phyloP scores from a whole-genome alignment of 2,113 vertebrate species.

The Lates calcarifer region DNA sequence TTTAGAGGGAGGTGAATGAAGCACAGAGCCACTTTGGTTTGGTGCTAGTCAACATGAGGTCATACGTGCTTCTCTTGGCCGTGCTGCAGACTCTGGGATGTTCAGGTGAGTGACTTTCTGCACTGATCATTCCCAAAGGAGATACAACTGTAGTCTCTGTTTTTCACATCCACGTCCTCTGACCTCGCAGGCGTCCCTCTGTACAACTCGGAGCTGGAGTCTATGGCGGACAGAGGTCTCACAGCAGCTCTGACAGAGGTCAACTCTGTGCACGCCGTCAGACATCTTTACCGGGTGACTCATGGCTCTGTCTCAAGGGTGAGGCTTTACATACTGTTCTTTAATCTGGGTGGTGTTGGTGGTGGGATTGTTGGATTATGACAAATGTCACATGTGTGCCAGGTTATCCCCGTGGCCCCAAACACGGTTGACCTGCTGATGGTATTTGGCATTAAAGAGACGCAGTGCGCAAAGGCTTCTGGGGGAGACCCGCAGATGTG shows the following conservation, averaged over 20 bases:
- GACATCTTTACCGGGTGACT: slow-evolving; percentile 67
- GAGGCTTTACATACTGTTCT: not conserved
- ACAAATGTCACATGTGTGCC: not conserved
- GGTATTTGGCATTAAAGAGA: slow-evolving; percentile 74
- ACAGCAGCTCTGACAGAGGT: slow-evolving; percentile 63
- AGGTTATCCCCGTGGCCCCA: slow-evolving; percentile 65
- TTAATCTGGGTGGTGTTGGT: not conserved
- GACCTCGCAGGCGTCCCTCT: slow-evolving; percentile 57
- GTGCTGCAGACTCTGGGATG: slow-evolving; percentile 69
- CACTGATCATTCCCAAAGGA: accelerated
- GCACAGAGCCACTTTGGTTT: not conserved
- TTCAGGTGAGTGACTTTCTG: slow-evolving; percentile 65
- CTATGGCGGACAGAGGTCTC: slow-evolving; percentile 55
- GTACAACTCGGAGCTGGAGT: slow-evolving; percentile 43
- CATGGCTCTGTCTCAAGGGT: slow-evolving; percentile 63
- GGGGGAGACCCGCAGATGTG: slow-evolving; percentile 59
- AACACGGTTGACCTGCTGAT: slow-evolving; percentile 69
- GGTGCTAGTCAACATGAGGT: slow-evolving; percentile 65
- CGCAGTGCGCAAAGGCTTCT: slow-evolving; percentile 67
- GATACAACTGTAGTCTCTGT: not conserved
- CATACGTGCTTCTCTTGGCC: slow-evolving; percentile 36
- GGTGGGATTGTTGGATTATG: not conserved
- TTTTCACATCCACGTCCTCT: slow-evolving; percentile 2
- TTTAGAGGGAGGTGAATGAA: slow-evolving; percentile 35
- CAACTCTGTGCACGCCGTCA: slow-evolving; percentile 55